Conservation (phyloP, 2,113 vertebrate species). For the Naja naja region DNA sequence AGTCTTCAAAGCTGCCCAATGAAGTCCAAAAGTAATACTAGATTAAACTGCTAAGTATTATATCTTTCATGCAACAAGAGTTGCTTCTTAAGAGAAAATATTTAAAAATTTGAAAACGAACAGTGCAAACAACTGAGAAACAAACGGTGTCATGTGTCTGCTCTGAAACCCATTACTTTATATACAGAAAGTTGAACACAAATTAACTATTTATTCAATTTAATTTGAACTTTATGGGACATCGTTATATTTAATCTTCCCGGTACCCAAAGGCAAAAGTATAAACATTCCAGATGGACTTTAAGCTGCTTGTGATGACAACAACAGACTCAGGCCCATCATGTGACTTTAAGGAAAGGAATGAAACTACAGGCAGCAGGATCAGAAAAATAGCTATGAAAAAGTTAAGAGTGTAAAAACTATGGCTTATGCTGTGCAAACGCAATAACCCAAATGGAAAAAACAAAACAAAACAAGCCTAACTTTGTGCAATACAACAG, state of each 20-base stretch:
- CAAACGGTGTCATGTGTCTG: not conserved
- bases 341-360: not conserved
- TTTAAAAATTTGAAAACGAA: not conserved
- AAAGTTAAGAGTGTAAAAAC: not conserved
- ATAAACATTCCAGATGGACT: not conserved
- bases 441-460: not conserved
- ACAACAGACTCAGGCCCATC: not conserved
- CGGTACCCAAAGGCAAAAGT: not conserved
- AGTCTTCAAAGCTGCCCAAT: not conserved
- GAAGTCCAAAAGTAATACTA: rapidly evolving
- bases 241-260: not conserved
- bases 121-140: not conserved
- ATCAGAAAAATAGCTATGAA: not conserved
- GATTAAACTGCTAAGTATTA: not conserved
- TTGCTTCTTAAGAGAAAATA: not conserved
- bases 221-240: not conserved
- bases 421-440: not conserved
- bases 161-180: not conserved
- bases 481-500: not conserved
- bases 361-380: not conserved
- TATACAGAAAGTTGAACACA: not conserved
- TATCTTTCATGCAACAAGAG: not conserved
- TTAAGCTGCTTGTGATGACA: not conserved
- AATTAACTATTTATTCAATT: not conserved
- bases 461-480: not conserved